These are phyloP conservation scores for Drosophila kepulauana DNA, from an alignment of 1,140 invertebrate genomes.

Conservation along the genomic window DNA sequence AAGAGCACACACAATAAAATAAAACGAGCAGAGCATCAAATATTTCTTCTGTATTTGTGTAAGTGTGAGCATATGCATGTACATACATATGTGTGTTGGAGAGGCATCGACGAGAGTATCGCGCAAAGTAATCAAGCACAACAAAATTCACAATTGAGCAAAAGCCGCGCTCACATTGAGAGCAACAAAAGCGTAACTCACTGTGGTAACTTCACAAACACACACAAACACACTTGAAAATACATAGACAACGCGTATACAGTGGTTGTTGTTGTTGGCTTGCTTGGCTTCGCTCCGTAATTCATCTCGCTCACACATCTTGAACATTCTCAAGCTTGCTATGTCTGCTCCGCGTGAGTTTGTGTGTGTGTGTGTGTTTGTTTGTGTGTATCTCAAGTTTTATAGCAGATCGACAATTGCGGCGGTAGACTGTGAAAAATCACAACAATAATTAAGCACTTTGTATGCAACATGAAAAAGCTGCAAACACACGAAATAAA, in stretches of 20 bases:
- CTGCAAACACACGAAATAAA: background rate
- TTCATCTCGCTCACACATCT: slow-evolving; percentile 33
- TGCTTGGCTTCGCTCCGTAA: background rate
- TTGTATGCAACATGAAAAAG: slow-evolving; percentile 12
- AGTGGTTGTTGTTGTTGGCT: slow-evolving; percentile 15
- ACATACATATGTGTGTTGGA: background rate
- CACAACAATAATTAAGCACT: slow-evolving; percentile 32
- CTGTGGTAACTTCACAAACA: slow-evolving; percentile 24
- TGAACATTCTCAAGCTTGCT: slow-evolving; percentile 17
- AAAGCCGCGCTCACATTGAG: slow-evolving; percentile 19
- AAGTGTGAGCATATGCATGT: background rate
- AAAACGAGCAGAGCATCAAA: slow-evolving; percentile 11
- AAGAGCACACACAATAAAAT: slow-evolving; percentile 3
- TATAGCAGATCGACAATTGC: slow-evolving; percentile 27
- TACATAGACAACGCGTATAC: slow-evolving; percentile 1
- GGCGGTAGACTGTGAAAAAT: slow-evolving; percentile 5
- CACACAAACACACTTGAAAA: slow-evolving; percentile 1
- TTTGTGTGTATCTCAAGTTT: slow-evolving; percentile 10
- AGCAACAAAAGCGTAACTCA: slow-evolving; percentile 15
- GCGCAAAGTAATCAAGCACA: slow-evolving; percentile 42
- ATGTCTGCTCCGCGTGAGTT: background rate
- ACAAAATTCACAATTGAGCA: slow-evolving; percentile 44
- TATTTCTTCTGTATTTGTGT: background rate
- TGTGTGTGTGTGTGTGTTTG: background rate
- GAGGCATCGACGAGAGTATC: slow-evolving; percentile 8